These are phyloP conservation scores for Colius striatus DNA, from an alignment of 2,113 vertebrate genomes.

Conservation along the genomic window DNA sequence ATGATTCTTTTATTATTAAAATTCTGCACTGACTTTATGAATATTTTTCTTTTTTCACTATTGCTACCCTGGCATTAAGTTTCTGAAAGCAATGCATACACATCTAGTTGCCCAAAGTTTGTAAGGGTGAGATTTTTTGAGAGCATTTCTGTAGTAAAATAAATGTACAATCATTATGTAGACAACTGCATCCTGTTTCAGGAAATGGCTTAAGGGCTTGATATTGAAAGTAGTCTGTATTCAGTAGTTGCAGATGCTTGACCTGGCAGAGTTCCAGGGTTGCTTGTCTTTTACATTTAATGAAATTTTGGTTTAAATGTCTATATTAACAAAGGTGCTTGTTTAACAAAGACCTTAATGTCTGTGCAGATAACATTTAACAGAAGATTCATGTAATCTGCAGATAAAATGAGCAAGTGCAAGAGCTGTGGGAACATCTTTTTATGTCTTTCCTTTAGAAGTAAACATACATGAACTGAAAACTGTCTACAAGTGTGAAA, in stretches of 20 bases:
- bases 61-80: background rate
- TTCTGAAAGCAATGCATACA: background rate
- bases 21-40: background rate
- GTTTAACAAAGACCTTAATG: background rate
- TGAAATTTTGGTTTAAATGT: background rate
- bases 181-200: slow-evolving; percentile 59
- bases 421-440: background rate
- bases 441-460: background rate
- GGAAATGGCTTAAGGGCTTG: slow-evolving; percentile 31
- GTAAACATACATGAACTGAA: background rate
- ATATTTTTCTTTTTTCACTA: background rate
- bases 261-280: background rate
- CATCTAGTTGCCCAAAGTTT: background rate
- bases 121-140: background rate
- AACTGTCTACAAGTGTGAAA: background rate
- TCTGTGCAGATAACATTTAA: background rate
- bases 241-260: slow-evolving; percentile 26
- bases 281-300: background rate
- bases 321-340: background rate
- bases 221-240: background rate
- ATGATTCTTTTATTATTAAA: background rate
- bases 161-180: slow-evolving; percentile 13
- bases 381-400: background rate
- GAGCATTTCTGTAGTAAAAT: slow-evolving; percentile 11
- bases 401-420: background rate